Percentiles rank a stretch among this genome's conserved stretches.
phyloP scores from a whole-genome alignment of 2,888 invertebrate species.

The Agelastica alni region DNA sequence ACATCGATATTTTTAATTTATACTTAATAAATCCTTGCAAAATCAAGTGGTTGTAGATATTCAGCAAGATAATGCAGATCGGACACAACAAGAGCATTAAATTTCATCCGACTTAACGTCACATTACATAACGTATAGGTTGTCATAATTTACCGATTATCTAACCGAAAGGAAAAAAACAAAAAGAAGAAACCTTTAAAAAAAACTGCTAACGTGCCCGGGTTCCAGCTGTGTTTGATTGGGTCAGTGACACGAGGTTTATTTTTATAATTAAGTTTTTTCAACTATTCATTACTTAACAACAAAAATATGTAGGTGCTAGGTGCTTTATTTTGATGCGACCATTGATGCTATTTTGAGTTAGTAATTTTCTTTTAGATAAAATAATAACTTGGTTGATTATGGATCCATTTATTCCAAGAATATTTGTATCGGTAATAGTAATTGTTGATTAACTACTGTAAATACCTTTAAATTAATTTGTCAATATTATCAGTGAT shows the following conservation, averaged over 20 bases:
- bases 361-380: too few relatives aligned
- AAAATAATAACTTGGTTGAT: too few relatives aligned
- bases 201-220: slow-evolving; percentile 3
- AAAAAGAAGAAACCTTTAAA: slow-evolving; percentile 4
- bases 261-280: not conserved
- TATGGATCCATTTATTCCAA: too few relatives aligned
- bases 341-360: not conserved
- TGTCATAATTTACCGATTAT: slow-evolving; percentile 18
- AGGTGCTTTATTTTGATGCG: not conserved
- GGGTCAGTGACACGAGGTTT: slow-evolving; percentile 18
- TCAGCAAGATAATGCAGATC: slow-evolving; percentile 7
- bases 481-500: too few relatives aligned
- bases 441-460: too few relatives aligned
- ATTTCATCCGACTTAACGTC: slow-evolving; percentile 22
- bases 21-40: too few relatives aligned
- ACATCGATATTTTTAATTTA: too few relatives aligned
- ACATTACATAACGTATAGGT: slow-evolving; percentile 21
- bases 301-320: not conserved
- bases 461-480: too few relatives aligned
- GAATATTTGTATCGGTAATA: too few relatives aligned
- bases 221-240: slow-evolving; percentile 8
- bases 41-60: too few relatives aligned
- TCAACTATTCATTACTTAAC: not conserved
- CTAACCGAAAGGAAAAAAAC: slow-evolving; percentile 6
- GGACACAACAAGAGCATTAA: slow-evolving; percentile 9